Percentiles rank a stretch among this genome's conserved stretches.
These are phyloP conservation scores for Epizoanthus scotinus DNA, from an alignment of 92 coral and sea anemone genomes.

Conservation along the genomic window DNA sequence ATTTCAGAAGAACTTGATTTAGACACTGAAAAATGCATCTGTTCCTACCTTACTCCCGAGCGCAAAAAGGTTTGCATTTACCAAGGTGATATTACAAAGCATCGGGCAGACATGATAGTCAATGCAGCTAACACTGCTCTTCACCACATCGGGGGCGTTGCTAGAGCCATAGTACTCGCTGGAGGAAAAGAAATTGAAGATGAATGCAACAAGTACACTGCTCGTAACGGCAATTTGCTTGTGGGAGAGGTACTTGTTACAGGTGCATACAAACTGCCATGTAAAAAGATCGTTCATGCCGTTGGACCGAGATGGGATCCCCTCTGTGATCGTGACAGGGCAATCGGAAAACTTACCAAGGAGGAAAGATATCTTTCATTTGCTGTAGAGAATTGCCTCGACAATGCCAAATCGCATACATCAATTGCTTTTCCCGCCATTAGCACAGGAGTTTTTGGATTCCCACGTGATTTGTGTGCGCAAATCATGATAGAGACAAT, in stretches of 20 bases:
- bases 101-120: constrained; percentile 63
- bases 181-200: constrained; percentile 62
- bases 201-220: constrained; percentile 46
- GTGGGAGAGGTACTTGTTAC: constrained; percentile 61
- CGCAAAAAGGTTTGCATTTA: constrained; percentile 46
- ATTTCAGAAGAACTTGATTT: neutral
- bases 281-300: constrained; percentile 59
- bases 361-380: constrained; percentile 21
- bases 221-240: constrained; percentile 25
- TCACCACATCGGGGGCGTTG: constrained; percentile 63
- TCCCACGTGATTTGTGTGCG: constrained; percentile 52
- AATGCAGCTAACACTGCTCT: constrained; percentile 61
- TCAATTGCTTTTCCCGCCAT: constrained; percentile 62
- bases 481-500: constrained; percentile 40
- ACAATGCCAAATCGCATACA: constrained; percentile 15
- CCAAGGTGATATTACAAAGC: constrained; percentile 67
- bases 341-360: constrained; percentile 31
- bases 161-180: constrained; percentile 50
- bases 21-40: constrained; percentile 14
- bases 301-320: constrained; percentile 65
- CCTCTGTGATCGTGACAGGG: constrained; percentile 1
- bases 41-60: constrained; percentile 32
- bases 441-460: constrained; percentile 52
- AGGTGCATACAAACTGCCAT: constrained; percentile 61
- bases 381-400: constrained; percentile 22